These are phyloP conservation scores for Mus minutoides DNA, from an alignment of 2,797 vertebrate genomes.

Conservation along the genomic window DNA sequence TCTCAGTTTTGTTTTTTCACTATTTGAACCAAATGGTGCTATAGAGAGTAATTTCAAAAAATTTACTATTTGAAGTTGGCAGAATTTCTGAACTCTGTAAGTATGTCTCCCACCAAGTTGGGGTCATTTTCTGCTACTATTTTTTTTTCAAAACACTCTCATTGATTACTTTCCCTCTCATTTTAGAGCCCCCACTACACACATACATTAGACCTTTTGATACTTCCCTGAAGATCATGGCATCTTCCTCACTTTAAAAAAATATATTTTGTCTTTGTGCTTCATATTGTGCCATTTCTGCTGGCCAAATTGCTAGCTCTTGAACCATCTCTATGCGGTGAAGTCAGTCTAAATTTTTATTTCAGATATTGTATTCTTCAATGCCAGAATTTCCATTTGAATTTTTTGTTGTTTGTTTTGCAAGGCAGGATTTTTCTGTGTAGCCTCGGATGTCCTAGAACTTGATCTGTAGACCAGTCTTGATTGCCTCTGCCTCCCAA, in stretches of 20 bases:
- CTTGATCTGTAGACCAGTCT: not conserved
- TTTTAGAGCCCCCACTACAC: not conserved
- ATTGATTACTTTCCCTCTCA: not conserved
- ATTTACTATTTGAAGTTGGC: not conserved
- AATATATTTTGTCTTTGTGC: not conserved
- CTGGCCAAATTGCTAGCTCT: not conserved
- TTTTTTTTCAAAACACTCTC: not conserved
- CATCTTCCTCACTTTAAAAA: not conserved
- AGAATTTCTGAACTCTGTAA: not conserved
- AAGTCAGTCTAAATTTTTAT: not conserved
- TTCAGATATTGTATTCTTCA: not conserved
- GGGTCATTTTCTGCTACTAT: not conserved
- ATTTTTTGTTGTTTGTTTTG: conserved; percentile 2
- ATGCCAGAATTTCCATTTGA: not conserved
- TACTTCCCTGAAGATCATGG: not conserved
- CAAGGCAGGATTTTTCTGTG: not conserved
- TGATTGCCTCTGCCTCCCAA: not conserved
- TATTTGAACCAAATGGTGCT: not conserved
- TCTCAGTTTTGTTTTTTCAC: not conserved
- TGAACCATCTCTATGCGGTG: not conserved
- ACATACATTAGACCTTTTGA: not conserved
- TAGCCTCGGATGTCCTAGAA: not conserved
- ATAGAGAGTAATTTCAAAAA: not conserved
- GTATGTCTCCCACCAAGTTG: not conserved
- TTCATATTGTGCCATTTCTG: not conserved